A percentile compares a stretch with the other conserved stretches of the same genome.
phyloP scores from a whole-genome alignment of 2,113 vertebrate genomes.

The Trinectes maculatus region DNA sequence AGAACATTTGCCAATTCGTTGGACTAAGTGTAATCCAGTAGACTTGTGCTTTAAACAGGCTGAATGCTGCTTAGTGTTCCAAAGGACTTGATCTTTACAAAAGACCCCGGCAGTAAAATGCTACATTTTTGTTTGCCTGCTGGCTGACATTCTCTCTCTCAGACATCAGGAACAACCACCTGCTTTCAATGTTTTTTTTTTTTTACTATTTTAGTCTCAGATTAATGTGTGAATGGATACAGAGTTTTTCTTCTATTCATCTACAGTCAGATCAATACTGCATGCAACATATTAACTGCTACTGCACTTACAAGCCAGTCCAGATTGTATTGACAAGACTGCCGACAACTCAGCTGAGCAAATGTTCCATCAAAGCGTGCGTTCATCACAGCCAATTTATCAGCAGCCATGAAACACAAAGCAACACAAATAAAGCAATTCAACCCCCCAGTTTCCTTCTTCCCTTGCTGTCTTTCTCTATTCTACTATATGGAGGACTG shows the following conservation, averaged over 20 bases:
- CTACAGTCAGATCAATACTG: neutral
- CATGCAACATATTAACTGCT: neutral
- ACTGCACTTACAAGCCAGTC: neutral
- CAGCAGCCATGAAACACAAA: neutral
- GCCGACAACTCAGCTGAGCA: too few species aligned
- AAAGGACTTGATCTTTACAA: slow-evolving; percentile 39
- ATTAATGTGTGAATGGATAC: neutral
- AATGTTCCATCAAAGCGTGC: too few species aligned
- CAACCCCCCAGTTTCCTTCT: neutral
- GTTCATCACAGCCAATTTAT: slow-evolving; percentile 9
- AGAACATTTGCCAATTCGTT: slow-evolving; percentile 60
- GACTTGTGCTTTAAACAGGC: slow-evolving; percentile 28
- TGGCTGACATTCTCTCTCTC: slow-evolving; percentile 25
- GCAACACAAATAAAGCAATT: neutral
- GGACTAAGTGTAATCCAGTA: slow-evolving; percentile 50
- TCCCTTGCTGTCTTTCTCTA: neutral
- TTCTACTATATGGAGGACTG: slow-evolving; percentile 7
- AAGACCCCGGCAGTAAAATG: slow-evolving; percentile 5
- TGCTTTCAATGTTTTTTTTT: neutral
- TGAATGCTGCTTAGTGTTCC: slow-evolving; percentile 67
- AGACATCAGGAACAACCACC: too few species aligned
- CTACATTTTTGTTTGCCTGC: slow-evolving; percentile 10
- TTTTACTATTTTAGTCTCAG: too few species aligned
- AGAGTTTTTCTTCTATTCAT: neutral
- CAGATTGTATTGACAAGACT: neutral